Percentiles rank a stretch among this genome's conserved stretches.
Conservation (phyloP, 2,797 vertebrate genomes). For the Clarias pachynema region DNA sequence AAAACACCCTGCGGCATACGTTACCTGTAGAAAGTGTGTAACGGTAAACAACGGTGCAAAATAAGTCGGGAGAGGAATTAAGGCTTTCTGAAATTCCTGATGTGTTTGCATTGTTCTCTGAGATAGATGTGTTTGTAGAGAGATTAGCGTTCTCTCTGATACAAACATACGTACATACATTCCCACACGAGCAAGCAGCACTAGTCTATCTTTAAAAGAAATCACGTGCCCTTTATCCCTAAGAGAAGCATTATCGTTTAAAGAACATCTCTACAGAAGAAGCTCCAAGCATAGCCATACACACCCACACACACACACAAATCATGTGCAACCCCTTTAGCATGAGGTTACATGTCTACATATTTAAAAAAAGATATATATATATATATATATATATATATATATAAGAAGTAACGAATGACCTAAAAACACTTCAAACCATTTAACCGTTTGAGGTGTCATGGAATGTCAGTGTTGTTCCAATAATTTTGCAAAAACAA, state of each 20-base stretch:
- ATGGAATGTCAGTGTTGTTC: constrained; percentile 13
- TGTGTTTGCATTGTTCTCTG: constrained; percentile 72
- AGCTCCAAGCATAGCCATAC: constrained; percentile 74
- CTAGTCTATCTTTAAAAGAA: constrained; percentile 67
- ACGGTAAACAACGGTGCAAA: constrained; percentile 79
- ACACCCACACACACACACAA: constrained; percentile 15
- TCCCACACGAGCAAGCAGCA: constrained; percentile 67
- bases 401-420: constrained; percentile 13
- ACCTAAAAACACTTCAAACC: background rate
- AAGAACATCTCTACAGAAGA: constrained; percentile 73
- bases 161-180: background rate
- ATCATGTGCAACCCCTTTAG: constrained; percentile 73
- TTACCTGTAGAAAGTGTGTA: constrained; percentile 67
- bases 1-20: constrained; percentile 50
- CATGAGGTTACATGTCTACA: constrained; percentile 72
- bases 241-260: constrained; percentile 76
- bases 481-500: background rate
- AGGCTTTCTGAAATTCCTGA: constrained; percentile 82
- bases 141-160: constrained; percentile 37
- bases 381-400: background rate
- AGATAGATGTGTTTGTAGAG: constrained; percentile 66
- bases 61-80: constrained; percentile 77
- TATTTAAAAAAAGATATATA: constrained; percentile 45
- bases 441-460: constrained; percentile 8
- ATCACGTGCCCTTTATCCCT: constrained; percentile 70